A percentile compares a stretch with the other conserved stretches of the same genome.
Evolutionary conservation across 2,797 vertebrate species (phyloP).

Genomic region (Melanotaenia pygmaea): DNA sequence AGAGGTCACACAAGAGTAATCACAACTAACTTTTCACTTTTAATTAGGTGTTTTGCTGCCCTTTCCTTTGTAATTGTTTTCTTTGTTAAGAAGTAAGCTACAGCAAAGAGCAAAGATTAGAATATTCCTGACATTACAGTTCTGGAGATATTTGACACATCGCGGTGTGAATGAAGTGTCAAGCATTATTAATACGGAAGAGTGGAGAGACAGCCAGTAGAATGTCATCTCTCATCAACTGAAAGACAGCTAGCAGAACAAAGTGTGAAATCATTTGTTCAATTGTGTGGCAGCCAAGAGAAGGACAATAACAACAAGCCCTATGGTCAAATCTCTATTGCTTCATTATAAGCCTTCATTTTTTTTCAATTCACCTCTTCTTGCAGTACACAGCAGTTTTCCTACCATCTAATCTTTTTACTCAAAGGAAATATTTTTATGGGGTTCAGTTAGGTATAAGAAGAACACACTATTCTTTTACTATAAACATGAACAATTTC

Average conservation of each 20-base stretch:
- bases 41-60: not conserved
- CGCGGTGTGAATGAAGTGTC: constrained; percentile 29
- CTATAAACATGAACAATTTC: constrained; percentile 5
- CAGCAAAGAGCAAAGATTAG: constrained; percentile 25
- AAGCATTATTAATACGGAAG: constrained; percentile 44
- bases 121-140: constrained; percentile 12
- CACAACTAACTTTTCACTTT: constrained; percentile 11
- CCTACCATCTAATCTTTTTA: constrained; percentile 4
- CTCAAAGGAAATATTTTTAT: constrained; percentile 1
- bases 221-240: constrained; percentile 51
- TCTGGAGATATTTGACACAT: constrained; percentile 38
- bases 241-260: constrained; percentile 41
- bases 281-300: constrained; percentile 46
- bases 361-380: constrained; percentile 21
- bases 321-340: constrained; percentile 45
- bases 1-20: constrained; percentile 26
- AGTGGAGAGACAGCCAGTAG: constrained; percentile 29
- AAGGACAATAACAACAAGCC: constrained; percentile 54
- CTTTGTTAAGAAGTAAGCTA: constrained; percentile 10
- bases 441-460: not conserved
- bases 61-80: not conserved
- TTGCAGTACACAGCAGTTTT: constrained; percentile 7
- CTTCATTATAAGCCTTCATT: constrained; percentile 42
- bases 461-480: not conserved
- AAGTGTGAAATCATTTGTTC: constrained; percentile 62